phyloP scores from a whole-genome alignment of 2,888 invertebrate species.

The Synergus itoensis region DNA sequence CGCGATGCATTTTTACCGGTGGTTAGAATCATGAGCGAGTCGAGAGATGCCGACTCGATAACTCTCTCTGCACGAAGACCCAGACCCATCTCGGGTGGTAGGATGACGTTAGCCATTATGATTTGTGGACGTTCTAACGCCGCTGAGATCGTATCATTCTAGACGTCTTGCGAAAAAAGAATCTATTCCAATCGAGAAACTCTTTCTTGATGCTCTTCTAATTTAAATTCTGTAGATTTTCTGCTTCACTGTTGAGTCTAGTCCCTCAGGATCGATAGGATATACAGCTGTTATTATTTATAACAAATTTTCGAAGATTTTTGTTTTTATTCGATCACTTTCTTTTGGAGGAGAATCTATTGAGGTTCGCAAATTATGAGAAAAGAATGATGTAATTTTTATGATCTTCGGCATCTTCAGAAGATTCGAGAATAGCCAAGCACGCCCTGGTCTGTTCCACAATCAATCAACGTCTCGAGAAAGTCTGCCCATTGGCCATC shows the following conservation, averaged over 20 bases:
- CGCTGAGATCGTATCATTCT: conserved; percentile 10
- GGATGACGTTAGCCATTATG: conserved; percentile 54
- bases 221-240: not conserved
- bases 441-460: not conserved
- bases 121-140: conserved; percentile 56
- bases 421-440: not conserved
- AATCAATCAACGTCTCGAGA: conserved; percentile 26
- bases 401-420: not conserved
- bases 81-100: conserved; percentile 27
- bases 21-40: conserved; percentile 60
- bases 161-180: conserved; percentile 1
- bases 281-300: not conserved
- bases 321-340: no score
- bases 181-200: not conserved
- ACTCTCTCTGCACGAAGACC: conserved; percentile 48
- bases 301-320: not conserved
- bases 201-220: no score
- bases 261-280: no score
- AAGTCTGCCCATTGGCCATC: not conserved
- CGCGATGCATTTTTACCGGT: conserved; percentile 58
- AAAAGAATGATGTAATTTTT: no score
- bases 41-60: conserved; percentile 60
- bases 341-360: not conserved
- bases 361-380: no score
- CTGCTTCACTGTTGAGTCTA: not conserved